These are phyloP conservation scores for Trilocha varians DNA, from an alignment of 2,888 invertebrate species.

Conservation along the genomic window DNA sequence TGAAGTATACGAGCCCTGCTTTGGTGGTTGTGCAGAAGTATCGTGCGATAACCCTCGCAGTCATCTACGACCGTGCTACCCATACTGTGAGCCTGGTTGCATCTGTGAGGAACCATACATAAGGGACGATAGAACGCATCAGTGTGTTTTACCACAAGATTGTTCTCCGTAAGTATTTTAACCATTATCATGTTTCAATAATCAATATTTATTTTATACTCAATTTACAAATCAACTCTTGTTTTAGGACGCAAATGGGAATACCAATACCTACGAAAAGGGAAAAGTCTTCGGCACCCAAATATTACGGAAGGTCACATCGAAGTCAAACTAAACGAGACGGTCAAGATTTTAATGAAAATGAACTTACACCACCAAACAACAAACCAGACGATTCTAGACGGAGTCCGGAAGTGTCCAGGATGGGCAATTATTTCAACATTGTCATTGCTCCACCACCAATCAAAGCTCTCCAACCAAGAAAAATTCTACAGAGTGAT, in stretches of 20 bases:
- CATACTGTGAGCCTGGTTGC: slow-evolving; percentile 65
- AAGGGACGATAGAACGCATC: slow-evolving; percentile 60
- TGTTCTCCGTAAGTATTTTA: slow-evolving; percentile 52
- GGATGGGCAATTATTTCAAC: slow-evolving; percentile 67
- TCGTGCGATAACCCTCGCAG: slow-evolving; percentile 64
- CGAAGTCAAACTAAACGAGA: slow-evolving; percentile 32
- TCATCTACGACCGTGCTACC: slow-evolving; percentile 63
- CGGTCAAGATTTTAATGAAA: slow-evolving; percentile 30
- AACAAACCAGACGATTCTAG: slow-evolving; percentile 36
- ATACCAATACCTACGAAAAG: slow-evolving; percentile 54
- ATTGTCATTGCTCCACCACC: slow-evolving; percentile 66
- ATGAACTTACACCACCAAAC: slow-evolving; percentile 20
- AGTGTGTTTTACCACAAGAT: slow-evolving; percentile 59
- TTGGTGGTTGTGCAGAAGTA: slow-evolving; percentile 62
- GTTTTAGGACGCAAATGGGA: slow-evolving; percentile 59
- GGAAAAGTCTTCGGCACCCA: slow-evolving; percentile 21
- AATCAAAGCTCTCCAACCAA: slow-evolving; percentile 54
- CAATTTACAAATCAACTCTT: slow-evolving; percentile 1
- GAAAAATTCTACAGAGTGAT: slow-evolving; percentile 43
- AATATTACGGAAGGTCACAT: slow-evolving; percentile 21
- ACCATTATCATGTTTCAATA: background rate
- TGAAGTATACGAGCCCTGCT: slow-evolving; percentile 59
- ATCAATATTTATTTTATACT: too few relatives aligned
- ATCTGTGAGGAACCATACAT: slow-evolving; percentile 63
- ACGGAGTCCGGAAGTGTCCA: slow-evolving; percentile 43